Base-by-base conservation (phyloP, 2,888 invertebrate genomes). In the Acronicta aceris region DNA sequence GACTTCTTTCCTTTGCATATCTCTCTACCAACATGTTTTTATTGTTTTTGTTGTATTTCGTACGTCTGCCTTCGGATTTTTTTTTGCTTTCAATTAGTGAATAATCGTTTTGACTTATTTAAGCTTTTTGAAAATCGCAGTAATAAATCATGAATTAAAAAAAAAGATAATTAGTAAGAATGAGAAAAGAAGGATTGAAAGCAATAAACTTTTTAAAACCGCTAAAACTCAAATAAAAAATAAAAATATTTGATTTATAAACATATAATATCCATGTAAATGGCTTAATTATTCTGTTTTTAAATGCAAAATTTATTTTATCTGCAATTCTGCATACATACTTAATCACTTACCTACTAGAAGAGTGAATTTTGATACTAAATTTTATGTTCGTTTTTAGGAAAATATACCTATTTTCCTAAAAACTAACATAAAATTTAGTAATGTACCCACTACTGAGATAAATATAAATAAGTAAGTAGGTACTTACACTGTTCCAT, bases 1-100 rank as follows among this genome's bases (percentile, higher is more conserved):
- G 61, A 63, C 63, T 62, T 68, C 55, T 71, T 67, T 60, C 53
- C 62, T 71, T 74, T 57, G 43, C 55, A 56, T 57, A 57, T 68
- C 56, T 59, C 57, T 21, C 21, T 67, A 43, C 53, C 52, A 51
- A 59, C 49, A 49, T 57, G 46, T 38, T 71, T 47, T 43, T 46
- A 42, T 59, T 27, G 27, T 9, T 65, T 47, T 58, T 59, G 50
- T 41, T 57, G 50, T 33, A 47, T 45, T 45, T 48, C 33, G 38
- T 33, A 12, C 49, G 40, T 38, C 52, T 56, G 33, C 36, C 55
- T 15, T 25, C 25, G 52, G 52, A 41, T 43, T 46, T 46, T 46
- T 8, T 38, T 53, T 72, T 43, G 36, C 15, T 46, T 50, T 30
- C 27, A 12, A 2, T 17, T 65, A 16, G 30, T 45, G 8, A 49